A percentile compares a stretch with the other conserved stretches of the same genome.
Evolutionary conservation across 92 coral and sea anemone species (phyloP).

Genomic region (Porites cylindrica): DNA sequence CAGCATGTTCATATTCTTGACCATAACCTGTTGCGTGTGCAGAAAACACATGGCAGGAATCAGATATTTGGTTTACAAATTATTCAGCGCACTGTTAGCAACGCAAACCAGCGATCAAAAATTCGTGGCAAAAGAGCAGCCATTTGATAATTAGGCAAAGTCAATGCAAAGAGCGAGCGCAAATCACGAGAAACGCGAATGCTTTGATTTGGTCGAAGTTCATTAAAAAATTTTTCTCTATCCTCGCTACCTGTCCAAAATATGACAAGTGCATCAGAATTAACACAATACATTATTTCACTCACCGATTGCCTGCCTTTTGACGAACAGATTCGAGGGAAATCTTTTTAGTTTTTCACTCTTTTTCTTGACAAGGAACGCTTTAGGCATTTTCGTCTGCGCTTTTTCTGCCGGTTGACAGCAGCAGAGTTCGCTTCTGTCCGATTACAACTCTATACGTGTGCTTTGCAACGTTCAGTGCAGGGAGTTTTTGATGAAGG

Average conservation of each 20-base stretch:
- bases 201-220: neutral
- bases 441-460: constrained; percentile 13
- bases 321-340: constrained; percentile 50
- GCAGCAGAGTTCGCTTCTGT: neutral
- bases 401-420: neutral
- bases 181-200: neutral
- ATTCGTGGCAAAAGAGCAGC: constrained; percentile 41
- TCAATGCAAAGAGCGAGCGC: neutral
- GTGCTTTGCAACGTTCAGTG: constrained; percentile 12
- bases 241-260: constrained; percentile 63
- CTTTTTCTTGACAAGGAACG: constrained; percentile 86
- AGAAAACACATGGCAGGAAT: constrained; percentile 78
- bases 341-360: constrained; percentile 69
- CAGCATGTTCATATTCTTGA: constrained; percentile 58
- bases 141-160: neutral
- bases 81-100: constrained; percentile 53
- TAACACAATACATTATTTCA: constrained; percentile 42
- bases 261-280: constrained; percentile 72
- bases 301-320: constrained; percentile 81
- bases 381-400: constrained; percentile 80
- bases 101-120: constrained; percentile 36
- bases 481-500: constrained; percentile 17
- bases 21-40: constrained; percentile 76
- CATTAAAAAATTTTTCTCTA: constrained; percentile 20
- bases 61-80: constrained; percentile 60